phyloP scores from a whole-genome alignment of 2,888 invertebrate species.

The Sinodicranocentrus sp. region DNA sequence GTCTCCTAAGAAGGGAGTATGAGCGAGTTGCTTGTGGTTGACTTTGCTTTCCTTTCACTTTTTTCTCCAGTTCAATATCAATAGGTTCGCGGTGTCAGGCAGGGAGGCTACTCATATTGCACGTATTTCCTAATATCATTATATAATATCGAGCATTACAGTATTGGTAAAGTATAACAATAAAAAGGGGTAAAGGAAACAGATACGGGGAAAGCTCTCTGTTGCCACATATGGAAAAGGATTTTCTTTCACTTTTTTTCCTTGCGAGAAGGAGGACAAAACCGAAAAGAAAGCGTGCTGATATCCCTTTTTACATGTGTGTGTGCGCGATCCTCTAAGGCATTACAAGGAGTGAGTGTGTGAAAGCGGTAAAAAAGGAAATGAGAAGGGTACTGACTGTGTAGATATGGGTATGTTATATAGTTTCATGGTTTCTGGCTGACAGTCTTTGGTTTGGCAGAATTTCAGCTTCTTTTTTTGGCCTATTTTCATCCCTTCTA shows the following conservation, averaged over 20 bases:
- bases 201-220: not conserved
- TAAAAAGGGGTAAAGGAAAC: not conserved
- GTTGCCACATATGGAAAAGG: no score
- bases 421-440: constrained; percentile 43
- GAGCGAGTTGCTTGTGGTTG: constrained; percentile 13
- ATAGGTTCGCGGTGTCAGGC: no score
- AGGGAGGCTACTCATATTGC: no score
- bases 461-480: constrained; percentile 53
- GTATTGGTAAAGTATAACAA: not conserved
- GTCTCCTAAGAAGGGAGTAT: not conserved
- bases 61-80: constrained; percentile 12
- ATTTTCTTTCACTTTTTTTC: not conserved
- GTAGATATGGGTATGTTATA: not conserved
- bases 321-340: no score
- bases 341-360: no score
- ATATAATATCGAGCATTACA: constrained; percentile 30
- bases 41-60: constrained; percentile 19
- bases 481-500: constrained; percentile 42
- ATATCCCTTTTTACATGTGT: no score
- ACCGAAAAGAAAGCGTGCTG: not conserved
- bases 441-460: constrained; percentile 54
- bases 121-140: constrained; percentile 15
- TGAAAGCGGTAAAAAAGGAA: constrained; percentile 1
- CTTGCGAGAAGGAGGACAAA: not conserved
- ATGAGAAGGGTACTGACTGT: no score